Evolutionary conservation across 2,113 vertebrate genomes (phyloP).

Genomic region (Cyanoramphus novaezelandiae): DNA sequence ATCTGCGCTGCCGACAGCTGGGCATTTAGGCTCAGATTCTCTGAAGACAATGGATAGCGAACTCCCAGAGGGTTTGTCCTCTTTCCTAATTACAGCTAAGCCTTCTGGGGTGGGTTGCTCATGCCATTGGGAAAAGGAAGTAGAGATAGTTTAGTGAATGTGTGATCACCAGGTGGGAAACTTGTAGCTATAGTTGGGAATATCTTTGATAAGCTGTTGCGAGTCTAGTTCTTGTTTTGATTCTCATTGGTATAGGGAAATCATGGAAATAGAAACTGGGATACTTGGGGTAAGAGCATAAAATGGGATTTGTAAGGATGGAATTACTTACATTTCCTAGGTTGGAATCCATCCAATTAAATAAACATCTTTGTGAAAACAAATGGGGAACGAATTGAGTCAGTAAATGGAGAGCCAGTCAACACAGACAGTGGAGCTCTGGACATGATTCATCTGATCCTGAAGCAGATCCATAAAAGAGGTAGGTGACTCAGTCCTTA

Average conservation of each 20-base stretch:
- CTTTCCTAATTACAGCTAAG: background rate
- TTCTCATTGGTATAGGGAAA: background rate
- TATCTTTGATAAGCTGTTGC: background rate
- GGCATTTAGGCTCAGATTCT: background rate
- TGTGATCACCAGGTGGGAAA: background rate
- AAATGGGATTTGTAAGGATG: background rate
- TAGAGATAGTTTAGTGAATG: background rate
- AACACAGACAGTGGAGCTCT: background rate
- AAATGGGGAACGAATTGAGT: background rate
- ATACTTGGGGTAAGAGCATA: background rate
- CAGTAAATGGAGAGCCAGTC: slow-evolving; percentile 39
- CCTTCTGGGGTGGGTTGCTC: background rate
- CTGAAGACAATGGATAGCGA: background rate
- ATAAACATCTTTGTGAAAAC: slow-evolving; percentile 21
- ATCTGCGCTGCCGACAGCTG: background rate
- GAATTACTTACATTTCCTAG: slow-evolving; percentile 7
- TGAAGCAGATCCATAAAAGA: background rate
- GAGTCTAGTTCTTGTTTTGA: background rate
- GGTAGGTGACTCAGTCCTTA: slow-evolving; percentile 21
- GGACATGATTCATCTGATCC: slow-evolving; percentile 37
- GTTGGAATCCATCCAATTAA: slow-evolving; percentile 20
- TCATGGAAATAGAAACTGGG: background rate
- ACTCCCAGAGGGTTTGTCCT: background rate
- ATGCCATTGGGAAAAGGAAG: accelerated
- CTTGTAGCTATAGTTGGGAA: background rate